Conservation (phyloP, 1,140 invertebrate species). For the Zaprionus taronus region DNA sequence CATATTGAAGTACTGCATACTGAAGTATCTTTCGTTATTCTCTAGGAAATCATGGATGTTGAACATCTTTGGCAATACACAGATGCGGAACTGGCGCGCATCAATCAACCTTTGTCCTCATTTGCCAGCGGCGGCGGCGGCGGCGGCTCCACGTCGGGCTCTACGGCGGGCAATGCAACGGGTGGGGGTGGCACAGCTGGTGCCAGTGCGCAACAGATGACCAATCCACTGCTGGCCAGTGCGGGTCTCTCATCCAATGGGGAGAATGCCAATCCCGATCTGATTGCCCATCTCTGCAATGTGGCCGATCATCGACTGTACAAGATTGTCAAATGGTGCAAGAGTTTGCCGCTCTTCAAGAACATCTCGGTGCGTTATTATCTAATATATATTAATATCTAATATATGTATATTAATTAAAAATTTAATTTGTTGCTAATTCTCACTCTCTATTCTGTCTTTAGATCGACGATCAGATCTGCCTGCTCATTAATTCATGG, state of each 20-base stretch:
- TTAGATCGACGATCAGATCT: constrained; percentile 98
- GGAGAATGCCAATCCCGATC: constrained; percentile 91
- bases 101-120: constrained; percentile 85
- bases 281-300: constrained; percentile 94
- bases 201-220: constrained; percentile 84
- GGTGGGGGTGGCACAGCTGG: constrained; percentile 47
- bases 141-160: constrained; percentile 53
- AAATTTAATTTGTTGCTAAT: neutral
- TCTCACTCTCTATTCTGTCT: neutral
- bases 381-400: no score
- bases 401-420: no score
- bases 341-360: constrained; percentile 97
- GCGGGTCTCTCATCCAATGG: constrained; percentile 86
- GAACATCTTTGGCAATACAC: constrained; percentile 97
- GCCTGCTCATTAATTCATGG: constrained; percentile 98
- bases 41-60: constrained; percentile 96
- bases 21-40: constrained; percentile 37
- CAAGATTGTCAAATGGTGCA: constrained; percentile 99
- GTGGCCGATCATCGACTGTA: constrained; percentile 98
- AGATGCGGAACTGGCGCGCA: constrained; percentile 88
- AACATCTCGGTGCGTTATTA: constrained; percentile 92
- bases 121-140: constrained; percentile 73
- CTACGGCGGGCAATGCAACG: constrained; percentile 30
- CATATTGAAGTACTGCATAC: neutral
- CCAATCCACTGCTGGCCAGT: constrained; percentile 87